A percentile compares a stretch with the other conserved stretches of the same genome.
Evolutionary conservation across 2,888 invertebrate species (phyloP).

Genomic region (Cephus runcator): DNA sequence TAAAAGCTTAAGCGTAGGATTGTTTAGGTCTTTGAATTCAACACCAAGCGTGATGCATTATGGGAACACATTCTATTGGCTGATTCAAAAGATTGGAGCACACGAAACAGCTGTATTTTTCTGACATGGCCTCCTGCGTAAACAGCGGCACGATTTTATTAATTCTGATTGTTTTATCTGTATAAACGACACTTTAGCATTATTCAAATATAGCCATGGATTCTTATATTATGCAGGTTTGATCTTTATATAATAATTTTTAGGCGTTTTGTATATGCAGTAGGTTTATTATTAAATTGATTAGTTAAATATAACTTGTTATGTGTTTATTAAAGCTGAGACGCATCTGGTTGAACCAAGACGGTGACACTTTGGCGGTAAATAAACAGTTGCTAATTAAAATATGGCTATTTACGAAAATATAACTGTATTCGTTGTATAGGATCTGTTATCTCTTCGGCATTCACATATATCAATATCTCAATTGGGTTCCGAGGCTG

Average conservation of each 20-base stretch:
- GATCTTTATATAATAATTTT: background rate
- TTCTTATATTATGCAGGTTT: conserved; percentile 52
- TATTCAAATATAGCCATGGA: conserved; percentile 35
- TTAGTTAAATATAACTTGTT: conserved; percentile 7
- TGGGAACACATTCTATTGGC: background rate
- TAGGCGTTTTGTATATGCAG: background rate
- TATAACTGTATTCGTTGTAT: background rate
- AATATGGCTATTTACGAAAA: background rate
- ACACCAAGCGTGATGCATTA: background rate
- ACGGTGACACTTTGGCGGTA: conserved; percentile 57
- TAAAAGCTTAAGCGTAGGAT: background rate
- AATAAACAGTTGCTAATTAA: conserved; percentile 20
- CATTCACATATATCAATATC: conserved; percentile 47
- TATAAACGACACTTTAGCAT: background rate
- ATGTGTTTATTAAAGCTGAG: conserved; percentile 46
- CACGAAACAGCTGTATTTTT: background rate
- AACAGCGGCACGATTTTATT: background rate
- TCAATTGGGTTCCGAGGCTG: conserved; percentile 47
- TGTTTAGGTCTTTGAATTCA: background rate
- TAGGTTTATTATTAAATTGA: conserved; percentile 23
- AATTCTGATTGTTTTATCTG: background rate
- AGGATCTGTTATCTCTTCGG: conserved; percentile 58
- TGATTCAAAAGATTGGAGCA: background rate
- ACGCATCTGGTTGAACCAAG: conserved; percentile 55
- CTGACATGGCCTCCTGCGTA: background rate